Base-by-base conservation (phyloP, 2,888 invertebrate genomes). In the Helleia helle region DNA sequence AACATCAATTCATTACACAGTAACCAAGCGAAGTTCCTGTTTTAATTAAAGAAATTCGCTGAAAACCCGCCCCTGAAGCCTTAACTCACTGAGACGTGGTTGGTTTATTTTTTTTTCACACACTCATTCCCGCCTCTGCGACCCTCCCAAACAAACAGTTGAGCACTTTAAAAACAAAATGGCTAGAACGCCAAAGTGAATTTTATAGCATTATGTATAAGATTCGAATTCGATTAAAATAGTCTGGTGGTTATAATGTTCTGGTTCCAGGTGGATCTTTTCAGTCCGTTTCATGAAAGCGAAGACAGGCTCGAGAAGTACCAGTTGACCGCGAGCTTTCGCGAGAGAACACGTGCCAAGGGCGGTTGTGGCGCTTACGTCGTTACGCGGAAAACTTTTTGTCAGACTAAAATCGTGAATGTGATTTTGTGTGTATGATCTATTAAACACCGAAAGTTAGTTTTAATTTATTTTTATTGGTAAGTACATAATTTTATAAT, bases 101-200 rank as follows among this genome's bases (percentile, higher is more conserved):
- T 84, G 84, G 84, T 70, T 83, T 84, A 81, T 79, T 83, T 84
- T 83, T 83, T 84, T 83, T 81, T 72, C 66, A 67, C 73, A 71
- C 70, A 74, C 72, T 83, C 83, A 83, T 83, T 84, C 83, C 83
- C 84, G 84, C 84, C 84, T 83, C 75, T 74, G 75, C 61, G 81
- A 68, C 80, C 83, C 83, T 81, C 83, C 84, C 84, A 84, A 84
- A 83, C 83, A 84, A 84, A 84, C 79, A 83, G 66, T 65, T 57
- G 62, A 74, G 72, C 65, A 76, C 74, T 79, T 79, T 71, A 72
- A 81, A 81, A 84, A 83, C 81, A 83, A 65, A 57, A 64, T 68
- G 49, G 4, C 13, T 24, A 11, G 2, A 29, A 24, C 12, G 1
- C 26, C 1, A 64, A 43, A 57, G 37, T 43, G 9, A 36, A 27